A percentile compares a stretch with the other conserved stretches of the same genome.
Conservation (phyloP, 2,888 invertebrate species). For the Hartigia nigra region DNA sequence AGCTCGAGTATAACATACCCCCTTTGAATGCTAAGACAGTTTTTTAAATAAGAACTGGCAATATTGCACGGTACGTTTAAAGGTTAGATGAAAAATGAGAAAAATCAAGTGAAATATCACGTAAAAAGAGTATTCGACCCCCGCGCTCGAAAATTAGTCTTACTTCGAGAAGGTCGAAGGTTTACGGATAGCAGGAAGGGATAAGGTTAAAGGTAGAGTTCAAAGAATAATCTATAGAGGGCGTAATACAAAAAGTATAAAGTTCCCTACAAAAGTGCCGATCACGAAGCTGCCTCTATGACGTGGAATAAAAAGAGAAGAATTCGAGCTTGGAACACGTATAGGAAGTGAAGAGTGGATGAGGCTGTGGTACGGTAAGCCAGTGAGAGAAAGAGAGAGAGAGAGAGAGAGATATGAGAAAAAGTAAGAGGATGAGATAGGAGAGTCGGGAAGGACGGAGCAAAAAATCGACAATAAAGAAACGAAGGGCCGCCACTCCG, state of each 20-base stretch:
- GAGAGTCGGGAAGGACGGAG: conserved; percentile 31
- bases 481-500: conserved; percentile 39
- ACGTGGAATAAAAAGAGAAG: neutral
- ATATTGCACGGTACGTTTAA: too few species aligned
- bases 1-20: neutral
- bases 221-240: neutral
- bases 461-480: conserved; percentile 43
- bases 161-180: neutral
- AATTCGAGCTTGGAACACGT: neutral
- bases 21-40: neutral
- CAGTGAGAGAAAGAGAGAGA: conserved; percentile 5
- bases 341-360: conserved; percentile 10
- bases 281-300: neutral
- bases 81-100: too few species aligned
- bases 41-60: neutral
- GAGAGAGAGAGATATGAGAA: neutral
- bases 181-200: neutral
- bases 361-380: conserved; percentile 1
- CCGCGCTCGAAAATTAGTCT: neutral
- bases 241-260: neutral
- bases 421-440: conserved; percentile 10
- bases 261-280: neutral
- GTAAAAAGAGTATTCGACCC: neutral
- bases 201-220: neutral
- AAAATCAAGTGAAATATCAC: neutral